Evolutionary conservation across 2,113 vertebrate genomes (phyloP).

Genomic region (Lophotis ruficrista): DNA sequence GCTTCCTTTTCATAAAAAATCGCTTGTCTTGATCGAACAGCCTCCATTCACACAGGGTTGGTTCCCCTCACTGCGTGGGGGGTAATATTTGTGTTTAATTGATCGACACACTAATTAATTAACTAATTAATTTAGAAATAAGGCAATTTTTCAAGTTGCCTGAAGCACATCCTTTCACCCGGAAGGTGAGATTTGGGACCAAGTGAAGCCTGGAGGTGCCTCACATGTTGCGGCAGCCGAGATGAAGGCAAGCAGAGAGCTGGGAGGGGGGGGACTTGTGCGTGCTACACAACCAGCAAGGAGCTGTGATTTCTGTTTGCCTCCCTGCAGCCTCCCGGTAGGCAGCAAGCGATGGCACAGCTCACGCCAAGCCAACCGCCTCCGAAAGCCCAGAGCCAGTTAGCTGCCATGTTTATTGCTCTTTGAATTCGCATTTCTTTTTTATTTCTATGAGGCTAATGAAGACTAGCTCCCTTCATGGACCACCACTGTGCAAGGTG

Average conservation of each 20-base stretch:
- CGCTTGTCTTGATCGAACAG: background rate
- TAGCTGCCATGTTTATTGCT: background rate
- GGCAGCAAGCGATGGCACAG: accelerated
- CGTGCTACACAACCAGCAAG: background rate
- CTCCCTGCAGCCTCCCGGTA: background rate
- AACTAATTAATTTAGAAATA: background rate
- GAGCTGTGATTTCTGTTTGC: background rate
- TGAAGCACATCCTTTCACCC: background rate
- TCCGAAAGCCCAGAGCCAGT: background rate
- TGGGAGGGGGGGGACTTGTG: background rate
- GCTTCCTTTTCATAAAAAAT: background rate
- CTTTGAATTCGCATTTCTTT: background rate
- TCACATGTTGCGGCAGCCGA: accelerated
- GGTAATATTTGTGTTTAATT: background rate
- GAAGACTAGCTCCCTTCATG: background rate
- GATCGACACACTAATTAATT: background rate
- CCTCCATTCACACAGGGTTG: background rate
- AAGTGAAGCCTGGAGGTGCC: background rate
- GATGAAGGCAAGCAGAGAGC: background rate
- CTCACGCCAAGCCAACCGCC: background rate
- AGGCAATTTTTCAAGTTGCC: background rate
- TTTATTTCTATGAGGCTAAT: background rate
- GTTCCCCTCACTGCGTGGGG: accelerated
- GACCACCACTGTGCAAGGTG: accelerated
- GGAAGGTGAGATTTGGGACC: background rate